These are phyloP conservation scores for Indicator indicator DNA, from an alignment of 2,113 vertebrate genomes.

Conservation along the genomic window DNA sequence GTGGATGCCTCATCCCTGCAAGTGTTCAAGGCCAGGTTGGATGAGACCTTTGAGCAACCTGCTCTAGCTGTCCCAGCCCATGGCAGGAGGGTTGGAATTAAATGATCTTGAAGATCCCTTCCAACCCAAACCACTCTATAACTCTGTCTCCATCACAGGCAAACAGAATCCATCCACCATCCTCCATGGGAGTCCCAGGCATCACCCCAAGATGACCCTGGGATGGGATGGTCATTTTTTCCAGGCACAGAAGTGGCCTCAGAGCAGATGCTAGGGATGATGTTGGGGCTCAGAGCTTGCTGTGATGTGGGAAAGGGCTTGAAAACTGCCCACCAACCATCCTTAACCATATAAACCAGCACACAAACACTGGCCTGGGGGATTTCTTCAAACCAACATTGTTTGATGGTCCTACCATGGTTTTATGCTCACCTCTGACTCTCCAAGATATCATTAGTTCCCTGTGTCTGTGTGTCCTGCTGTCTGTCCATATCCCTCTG, in stretches of 20 bases:
- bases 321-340: background rate
- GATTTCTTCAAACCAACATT: background rate
- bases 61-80: accelerated
- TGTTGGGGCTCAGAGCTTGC: background rate
- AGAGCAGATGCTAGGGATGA: background rate
- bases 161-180: background rate
- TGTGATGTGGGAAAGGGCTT: background rate
- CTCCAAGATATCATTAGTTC: background rate
- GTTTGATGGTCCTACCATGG: background rate
- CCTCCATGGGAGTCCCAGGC: accelerated
- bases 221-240: background rate
- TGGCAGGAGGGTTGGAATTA: background rate
- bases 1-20: background rate
- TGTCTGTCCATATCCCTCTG: background rate
- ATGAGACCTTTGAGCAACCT: accelerated
- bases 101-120: background rate
- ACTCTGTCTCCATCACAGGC: background rate
- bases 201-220: accelerated
- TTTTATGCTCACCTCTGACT: background rate
- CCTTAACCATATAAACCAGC: background rate
- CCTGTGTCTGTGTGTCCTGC: background rate
- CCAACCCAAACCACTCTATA: background rate
- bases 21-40: accelerated
- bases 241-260: background rate
- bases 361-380: background rate